Evolutionary conservation across 2,888 invertebrate genomes (phyloP).

Genomic region (Cepaea hortensis): DNA sequence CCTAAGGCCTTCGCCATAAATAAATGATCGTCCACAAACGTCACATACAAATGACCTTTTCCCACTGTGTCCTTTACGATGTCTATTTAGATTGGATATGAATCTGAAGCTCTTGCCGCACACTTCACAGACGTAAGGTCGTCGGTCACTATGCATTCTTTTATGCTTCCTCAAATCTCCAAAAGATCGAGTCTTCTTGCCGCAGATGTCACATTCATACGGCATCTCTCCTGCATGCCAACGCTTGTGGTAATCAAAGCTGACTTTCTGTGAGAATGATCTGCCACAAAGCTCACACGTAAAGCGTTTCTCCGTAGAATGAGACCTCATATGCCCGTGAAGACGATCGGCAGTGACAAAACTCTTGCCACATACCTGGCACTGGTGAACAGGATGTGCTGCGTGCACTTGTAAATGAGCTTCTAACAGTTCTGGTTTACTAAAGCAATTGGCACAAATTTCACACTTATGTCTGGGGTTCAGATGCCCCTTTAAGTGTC

Average conservation of each 20-base stretch:
- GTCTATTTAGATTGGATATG: conserved; percentile 42
- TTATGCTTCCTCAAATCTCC: conserved; percentile 46
- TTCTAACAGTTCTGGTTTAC: conserved; percentile 34
- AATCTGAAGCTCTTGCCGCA: conserved; percentile 40
- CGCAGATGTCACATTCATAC: conserved; percentile 42
- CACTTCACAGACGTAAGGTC: conserved; percentile 45
- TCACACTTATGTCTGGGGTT: conserved; percentile 38
- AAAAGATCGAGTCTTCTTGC: conserved; percentile 31
- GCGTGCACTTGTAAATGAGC: conserved; percentile 40
- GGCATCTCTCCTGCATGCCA: conserved; percentile 45
- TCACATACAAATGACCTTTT: conserved; percentile 42
- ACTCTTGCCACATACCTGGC: conserved; percentile 34
- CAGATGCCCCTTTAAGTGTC: conserved; percentile 41
- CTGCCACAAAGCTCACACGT: conserved; percentile 41
- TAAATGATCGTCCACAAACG: conserved; percentile 42
- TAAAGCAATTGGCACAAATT: conserved; percentile 45
- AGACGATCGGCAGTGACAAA: conserved; percentile 39
- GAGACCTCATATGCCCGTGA: conserved; percentile 40
- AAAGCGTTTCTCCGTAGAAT: conserved; percentile 36
- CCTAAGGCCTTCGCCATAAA: conserved; percentile 39
- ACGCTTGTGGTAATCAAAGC: conserved; percentile 38
- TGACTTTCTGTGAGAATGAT: conserved; percentile 39
- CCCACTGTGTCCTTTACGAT: conserved; percentile 40
- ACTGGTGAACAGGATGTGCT: conserved; percentile 36
- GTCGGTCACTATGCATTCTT: conserved; percentile 42